These are phyloP conservation scores for Lingula anatina DNA, from an alignment of 2,888 invertebrate species.

Conservation along the genomic window DNA sequence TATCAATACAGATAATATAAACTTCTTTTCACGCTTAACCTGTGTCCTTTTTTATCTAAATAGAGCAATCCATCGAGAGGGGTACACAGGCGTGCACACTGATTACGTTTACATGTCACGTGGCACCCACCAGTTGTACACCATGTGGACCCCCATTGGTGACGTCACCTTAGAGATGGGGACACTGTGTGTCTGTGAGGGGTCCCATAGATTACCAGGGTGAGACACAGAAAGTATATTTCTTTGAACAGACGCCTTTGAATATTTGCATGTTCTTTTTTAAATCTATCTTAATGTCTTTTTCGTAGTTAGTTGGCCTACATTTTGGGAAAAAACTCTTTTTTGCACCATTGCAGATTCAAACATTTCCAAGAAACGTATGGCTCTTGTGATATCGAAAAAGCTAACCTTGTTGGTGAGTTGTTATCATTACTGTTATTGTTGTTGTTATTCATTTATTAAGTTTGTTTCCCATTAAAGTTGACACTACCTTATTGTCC, in stretches of 20 bases:
- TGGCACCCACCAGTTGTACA: slow-evolving; percentile 28
- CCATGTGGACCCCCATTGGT: slow-evolving; percentile 43
- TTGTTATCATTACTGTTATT: background rate
- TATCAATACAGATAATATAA: too few relatives aligned
- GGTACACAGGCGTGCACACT: slow-evolving; percentile 39
- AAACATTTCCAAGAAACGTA: slow-evolving; percentile 27
- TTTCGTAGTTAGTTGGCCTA: too few relatives aligned
- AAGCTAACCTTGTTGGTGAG: slow-evolving; percentile 19
- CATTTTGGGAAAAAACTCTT: too few relatives aligned
- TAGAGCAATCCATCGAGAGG: slow-evolving; percentile 32
- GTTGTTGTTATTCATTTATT: too few relatives aligned
- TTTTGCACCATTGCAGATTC: slow-evolving; percentile 16
- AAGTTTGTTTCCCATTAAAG: too few relatives aligned
- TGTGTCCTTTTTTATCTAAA: too few relatives aligned
- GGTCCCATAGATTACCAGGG: slow-evolving; percentile 27
- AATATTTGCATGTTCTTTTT: too few relatives aligned
- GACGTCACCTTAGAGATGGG: slow-evolving; percentile 33
- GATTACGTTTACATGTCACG: slow-evolving; percentile 42
- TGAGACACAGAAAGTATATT: too few relatives aligned
- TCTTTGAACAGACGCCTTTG: too few relatives aligned
- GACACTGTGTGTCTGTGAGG: slow-evolving; percentile 36
- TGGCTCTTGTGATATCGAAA: slow-evolving; percentile 26
- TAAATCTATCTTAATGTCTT: too few relatives aligned
- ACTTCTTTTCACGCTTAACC: too few relatives aligned
- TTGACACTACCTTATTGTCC: too few relatives aligned